Base-by-base conservation (phyloP, 2,888 invertebrate genomes). In the Tetanocera ferruginea region DNA sequence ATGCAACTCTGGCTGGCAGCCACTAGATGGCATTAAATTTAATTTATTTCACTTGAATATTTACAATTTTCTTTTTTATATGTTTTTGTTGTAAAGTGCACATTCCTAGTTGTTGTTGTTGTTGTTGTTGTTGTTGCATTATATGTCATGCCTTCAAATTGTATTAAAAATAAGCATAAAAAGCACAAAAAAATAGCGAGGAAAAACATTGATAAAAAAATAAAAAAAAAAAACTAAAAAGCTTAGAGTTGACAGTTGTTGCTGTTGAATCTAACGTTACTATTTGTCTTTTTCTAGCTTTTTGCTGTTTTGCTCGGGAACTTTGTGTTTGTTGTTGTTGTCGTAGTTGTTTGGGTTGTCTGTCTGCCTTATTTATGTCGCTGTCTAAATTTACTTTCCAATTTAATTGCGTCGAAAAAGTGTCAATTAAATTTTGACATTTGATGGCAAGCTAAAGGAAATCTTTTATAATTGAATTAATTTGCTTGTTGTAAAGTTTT, bases 11-110 rank as follows among this genome's bases (percentile, higher is more conserved):
- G 62, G 34, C 17, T 17, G 31, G 14, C n/a, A 8, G 25, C 76
- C 78, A 70, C 79, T 79, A 71, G 80, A 81, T 81, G 77, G 81
- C 79, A 80, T 80, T 81, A 81, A 81, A 81, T 81, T 81, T 79
- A 81, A 80, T 81, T 78, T 81, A 80, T 80, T 81, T 81, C 79
- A 77, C 76, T 71, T 76, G 52, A 78, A 80, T 73, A 76, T 79
- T 70, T 78, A 70, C 52, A 28, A 31, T 25, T 55, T 70, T 52
- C 8, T 31, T 28, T n/a, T 62, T 66, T 74, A 64, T 78, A 52
- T 74, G 67, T 72, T 31, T 70, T 71, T 74, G 51, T 31, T 28
- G 31, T 62, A 28, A 14, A n/a, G 31, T 34, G 28, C 64, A 28
- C 28, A n/a, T 70, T 55, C 5, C 55, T 31, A 64, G n/a, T 70